Base-by-base conservation (phyloP, 2,797 vertebrate genomes). In the Sylvia borin region DNA sequence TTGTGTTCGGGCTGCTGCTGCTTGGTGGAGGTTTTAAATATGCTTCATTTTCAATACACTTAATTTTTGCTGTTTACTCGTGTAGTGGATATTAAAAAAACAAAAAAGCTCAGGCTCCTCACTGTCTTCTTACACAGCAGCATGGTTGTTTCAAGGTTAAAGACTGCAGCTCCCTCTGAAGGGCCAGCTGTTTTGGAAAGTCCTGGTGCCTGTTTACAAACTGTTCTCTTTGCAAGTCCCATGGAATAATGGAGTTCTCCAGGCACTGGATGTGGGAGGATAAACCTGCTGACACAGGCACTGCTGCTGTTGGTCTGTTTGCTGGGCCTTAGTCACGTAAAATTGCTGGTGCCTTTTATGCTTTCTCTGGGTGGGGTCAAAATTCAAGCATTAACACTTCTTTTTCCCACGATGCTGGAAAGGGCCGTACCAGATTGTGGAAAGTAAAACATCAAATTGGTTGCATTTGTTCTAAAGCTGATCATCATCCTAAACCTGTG, bases 171-270 rank as follows among this genome's bases (percentile, higher is more conserved):
- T 84, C 42, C 40, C 34, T 72, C 70, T 90, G 91, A 88, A 78
- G 64, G 78, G 29, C 58, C 73, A 62, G 65, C 57, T 91, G 21
- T 88, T 93, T 95, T 57, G 85, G 43, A 62, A 92, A 76, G 62
- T 70, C 38, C 54, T 83, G 64, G 53, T 83, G 76, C 61, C 89
- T 88, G 43, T 92, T 96, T 93, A 93, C 70, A 96, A 92, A 80
- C 78, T 68, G 51, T 77, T 95, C 72, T 47, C 36, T 88, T 81
- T 83, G 68, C 89, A 85, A 61, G 68, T 85, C 53, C 50, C 45
- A 20, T 50, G 76, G 38, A 87, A 75, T 74, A 81, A 90, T 80
- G 77, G 78, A 89, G 67, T 65, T 32, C 42, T 70, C 13, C 42
- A 75, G 66, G 38, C 36, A 3, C 36, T 91, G 82, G 77, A 77